Percentiles rank a stretch among this genome's conserved stretches.
These are phyloP conservation scores for Zoanthus gigantus DNA, from an alignment of 92 coral and sea anemone species.

Conservation along the genomic window DNA sequence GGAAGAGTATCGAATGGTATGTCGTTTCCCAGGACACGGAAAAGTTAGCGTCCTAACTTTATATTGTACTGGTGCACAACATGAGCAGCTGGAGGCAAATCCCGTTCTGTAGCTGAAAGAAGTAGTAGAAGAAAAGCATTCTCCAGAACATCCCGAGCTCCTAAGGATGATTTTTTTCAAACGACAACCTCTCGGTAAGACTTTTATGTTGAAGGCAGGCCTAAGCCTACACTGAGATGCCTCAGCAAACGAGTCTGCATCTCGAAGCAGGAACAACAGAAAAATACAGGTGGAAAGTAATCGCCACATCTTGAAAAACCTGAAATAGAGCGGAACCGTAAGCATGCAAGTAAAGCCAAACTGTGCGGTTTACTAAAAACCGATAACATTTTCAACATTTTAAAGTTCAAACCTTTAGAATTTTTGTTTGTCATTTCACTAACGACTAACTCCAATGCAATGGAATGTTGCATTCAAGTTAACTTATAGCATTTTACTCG, in stretches of 20 bases:
- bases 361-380: no score
- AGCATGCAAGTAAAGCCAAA: no score
- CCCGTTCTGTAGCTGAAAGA: conserved; percentile 74
- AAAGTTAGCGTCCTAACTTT: conserved; percentile 35
- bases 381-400: no score
- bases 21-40: conserved; percentile 56
- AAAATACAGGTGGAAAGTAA: conserved; percentile 1
- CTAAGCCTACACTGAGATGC: conserved; percentile 39
- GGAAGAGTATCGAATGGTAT: conserved; percentile 58
- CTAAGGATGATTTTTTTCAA: conserved; percentile 47
- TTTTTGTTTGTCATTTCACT: no score
- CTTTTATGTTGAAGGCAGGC: conserved; percentile 4
- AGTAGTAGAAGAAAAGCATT: conserved; percentile 90
- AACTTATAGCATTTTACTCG: no score
- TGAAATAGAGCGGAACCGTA: conserved; percentile 6
- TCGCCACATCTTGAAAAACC: conserved; percentile 31
- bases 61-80: conserved; percentile 85
- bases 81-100: conserved; percentile 92
- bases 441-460: no score
- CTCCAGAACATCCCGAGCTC: conserved; percentile 86
- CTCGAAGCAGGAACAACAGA: conserved; percentile 37
- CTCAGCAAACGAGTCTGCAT: conserved; percentile 49
- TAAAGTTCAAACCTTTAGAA: no score
- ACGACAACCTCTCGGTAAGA: background rate
- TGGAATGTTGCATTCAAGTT: no score